phyloP scores from a whole-genome alignment of 2,888 invertebrate species.

The Nomada ferruginata region DNA sequence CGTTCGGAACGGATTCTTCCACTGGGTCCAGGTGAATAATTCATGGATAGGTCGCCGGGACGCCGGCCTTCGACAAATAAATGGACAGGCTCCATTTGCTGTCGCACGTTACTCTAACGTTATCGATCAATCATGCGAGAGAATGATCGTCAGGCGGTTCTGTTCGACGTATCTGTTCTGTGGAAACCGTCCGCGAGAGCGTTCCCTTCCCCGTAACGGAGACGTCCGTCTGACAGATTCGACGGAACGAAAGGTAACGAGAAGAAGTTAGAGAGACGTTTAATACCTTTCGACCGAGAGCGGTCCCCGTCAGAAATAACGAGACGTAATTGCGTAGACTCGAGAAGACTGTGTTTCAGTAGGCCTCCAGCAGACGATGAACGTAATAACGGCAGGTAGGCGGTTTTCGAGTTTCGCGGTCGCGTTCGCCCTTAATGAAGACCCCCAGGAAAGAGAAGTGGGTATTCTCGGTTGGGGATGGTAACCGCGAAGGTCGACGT shows the following conservation, averaged over 20 bases:
- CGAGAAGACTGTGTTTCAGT: background rate
- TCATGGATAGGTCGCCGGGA: conserved; percentile 32
- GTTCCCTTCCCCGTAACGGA: background rate
- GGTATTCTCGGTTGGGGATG: conserved; percentile 20
- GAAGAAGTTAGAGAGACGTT: background rate
- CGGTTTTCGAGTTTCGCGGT: conserved; percentile 15
- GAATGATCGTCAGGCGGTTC: conserved; percentile 32
- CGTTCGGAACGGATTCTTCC: conserved; percentile 40
- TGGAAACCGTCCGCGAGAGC: background rate
- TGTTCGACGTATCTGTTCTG: conserved; percentile 17
- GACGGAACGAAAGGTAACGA: conserved; percentile 7
- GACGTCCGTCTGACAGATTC: background rate
- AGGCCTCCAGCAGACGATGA: background rate
- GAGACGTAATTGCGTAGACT: conserved; percentile 17
- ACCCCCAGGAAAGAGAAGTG: conserved; percentile 4
- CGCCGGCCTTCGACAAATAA: conserved; percentile 40
- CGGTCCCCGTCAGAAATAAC: conserved; percentile 18
- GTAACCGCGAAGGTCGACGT: conserved; percentile 11
- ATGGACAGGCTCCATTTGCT: conserved; percentile 39
- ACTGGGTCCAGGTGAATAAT: conserved; percentile 43
- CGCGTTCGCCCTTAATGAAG: conserved; percentile 31
- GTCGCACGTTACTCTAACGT: conserved; percentile 43
- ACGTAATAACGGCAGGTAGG: conserved; percentile 35
- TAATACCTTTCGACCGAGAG: conserved; percentile 7
- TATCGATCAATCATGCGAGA: conserved; percentile 44